These are phyloP conservation scores for Argyra leucocephala DNA, from an alignment of 2,888 invertebrate genomes.

Conservation along the genomic window DNA sequence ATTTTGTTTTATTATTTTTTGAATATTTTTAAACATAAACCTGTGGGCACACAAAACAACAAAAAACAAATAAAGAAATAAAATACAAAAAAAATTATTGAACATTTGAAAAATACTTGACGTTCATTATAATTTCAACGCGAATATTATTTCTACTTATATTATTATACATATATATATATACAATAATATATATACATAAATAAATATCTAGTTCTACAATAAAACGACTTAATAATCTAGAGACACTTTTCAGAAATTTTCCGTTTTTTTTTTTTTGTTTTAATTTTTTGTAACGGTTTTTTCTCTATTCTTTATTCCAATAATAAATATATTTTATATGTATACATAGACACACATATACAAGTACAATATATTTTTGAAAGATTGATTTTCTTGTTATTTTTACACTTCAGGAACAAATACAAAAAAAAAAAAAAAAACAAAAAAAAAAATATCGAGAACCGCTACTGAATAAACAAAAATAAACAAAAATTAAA, in stretches of 20 bases:
- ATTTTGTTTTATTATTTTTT: not conserved
- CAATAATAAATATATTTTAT: no score
- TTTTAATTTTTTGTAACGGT: no score
- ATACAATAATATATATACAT: no score
- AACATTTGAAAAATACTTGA: not conserved
- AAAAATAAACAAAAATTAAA: not conserved
- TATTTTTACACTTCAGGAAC: not conserved
- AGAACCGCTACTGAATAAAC: not conserved
- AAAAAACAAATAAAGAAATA: not conserved
- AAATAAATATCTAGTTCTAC: no score
- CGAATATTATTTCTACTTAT: not conserved
- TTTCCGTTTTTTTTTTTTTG: no score
- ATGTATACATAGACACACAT: no score
- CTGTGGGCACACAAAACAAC: not conserved
- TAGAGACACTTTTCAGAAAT: no score
- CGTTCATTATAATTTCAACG: not conserved
- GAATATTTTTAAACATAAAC: not conserved
- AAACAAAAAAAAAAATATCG: not conserved
- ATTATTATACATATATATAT: no score
- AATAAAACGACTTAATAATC: no score
- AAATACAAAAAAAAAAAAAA: no score
- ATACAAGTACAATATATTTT: not conserved
- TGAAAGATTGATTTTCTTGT: conserved; percentile 3
- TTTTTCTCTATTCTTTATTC: no score
- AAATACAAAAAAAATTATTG: not conserved